Evolutionary conservation across 1,140 invertebrate species (phyloP), one percentile per base, ranked within the genome.

Genomic region (Drosophila eugracilis): DNA sequence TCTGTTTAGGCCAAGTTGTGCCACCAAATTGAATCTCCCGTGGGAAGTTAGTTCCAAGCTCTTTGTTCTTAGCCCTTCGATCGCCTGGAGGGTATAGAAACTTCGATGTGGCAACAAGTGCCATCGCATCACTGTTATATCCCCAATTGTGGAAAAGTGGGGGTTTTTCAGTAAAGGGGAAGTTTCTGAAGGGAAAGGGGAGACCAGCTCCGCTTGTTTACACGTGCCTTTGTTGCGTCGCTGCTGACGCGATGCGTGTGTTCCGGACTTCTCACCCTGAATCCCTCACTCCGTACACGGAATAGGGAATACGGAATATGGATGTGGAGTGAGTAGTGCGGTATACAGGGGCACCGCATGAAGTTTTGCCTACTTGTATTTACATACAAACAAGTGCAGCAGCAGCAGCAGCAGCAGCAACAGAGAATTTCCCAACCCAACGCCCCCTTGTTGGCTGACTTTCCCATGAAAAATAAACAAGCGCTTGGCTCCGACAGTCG

Each of bases 401-500:
- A 60, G 42, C 32, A 67, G 47, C 30, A 65, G 41, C 22, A 66
- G 36, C 32, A 67, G 41, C 63, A 75, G 58, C 73, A 63, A 58
- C 39, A 76, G 53, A 36, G 49, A 54, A 26, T 55, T 54, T 36
- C 19, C 37, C 34, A 36, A 10, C 32, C 32, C 37, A 6, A 7
- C 10, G 5, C 19, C 36, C 44, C 54, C 42, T 22, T 37, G 49
- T 37, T 34, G 49, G 44, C 78, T 59, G 83, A 85, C 57, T 86
- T 88, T 86, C 77, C 83, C 81, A 86, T 86, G 81, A 88, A 69
- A 86, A 86, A 86, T 86, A 86, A 86, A 86, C 81, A 86, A 57
- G 55, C 77, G 67, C 54, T 45, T 88, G 78, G 52, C 78, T 78
- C 78, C 42, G 83, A 45, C 65, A 88, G 81, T 88, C 81, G 81